These are phyloP conservation scores for Beris chalybata DNA, from an alignment of 2,888 invertebrate genomes.

Conservation along the genomic window DNA sequence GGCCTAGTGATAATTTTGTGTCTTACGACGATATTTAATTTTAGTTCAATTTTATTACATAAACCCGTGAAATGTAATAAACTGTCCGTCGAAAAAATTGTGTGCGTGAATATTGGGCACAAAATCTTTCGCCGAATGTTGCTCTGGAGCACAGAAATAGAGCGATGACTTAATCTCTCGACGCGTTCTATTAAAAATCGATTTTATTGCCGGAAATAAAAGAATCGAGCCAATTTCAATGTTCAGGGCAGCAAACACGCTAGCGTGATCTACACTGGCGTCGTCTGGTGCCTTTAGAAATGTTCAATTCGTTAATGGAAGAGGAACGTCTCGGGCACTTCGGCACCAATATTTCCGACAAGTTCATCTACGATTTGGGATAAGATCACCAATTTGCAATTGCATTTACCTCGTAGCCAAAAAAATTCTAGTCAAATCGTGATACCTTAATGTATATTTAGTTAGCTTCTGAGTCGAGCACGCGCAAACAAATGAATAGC, in stretches of 20 bases:
- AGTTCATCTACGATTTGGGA: constrained; percentile 15
- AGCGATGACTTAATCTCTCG: background rate
- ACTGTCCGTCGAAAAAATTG: constrained; percentile 4
- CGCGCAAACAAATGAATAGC: constrained; percentile 2
- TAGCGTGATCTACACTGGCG: background rate
- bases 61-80: constrained; percentile 35
- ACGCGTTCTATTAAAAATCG: constrained; percentile 7
- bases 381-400: background rate
- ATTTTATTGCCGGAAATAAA: background rate
- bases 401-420: constrained; percentile 1
- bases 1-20: constrained; percentile 33
- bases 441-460: constrained; percentile 21
- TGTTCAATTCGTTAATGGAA: background rate
- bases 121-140: constrained; percentile 7
- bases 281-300: background rate
- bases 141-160: background rate
- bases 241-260: background rate
- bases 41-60: constrained; percentile 36
- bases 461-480: background rate
- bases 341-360: background rate
- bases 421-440: constrained; percentile 30
- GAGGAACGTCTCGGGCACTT: background rate
- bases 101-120: constrained; percentile 1
- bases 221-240: too few species aligned
- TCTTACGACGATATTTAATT: constrained; percentile 34